Conservation (phyloP, 2,888 invertebrate species). For the Tinea pellionella region DNA sequence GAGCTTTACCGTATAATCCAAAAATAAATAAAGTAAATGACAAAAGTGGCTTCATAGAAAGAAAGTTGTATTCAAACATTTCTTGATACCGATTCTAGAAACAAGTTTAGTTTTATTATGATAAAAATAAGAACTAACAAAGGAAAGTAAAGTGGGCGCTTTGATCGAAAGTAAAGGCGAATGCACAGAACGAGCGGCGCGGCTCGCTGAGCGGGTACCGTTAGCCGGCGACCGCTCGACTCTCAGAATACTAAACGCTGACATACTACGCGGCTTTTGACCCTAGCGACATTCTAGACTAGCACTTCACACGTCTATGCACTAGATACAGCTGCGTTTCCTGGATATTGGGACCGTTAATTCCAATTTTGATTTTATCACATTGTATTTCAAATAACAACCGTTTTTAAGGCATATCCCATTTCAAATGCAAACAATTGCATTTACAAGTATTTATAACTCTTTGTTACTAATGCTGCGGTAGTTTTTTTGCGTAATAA, state of each 20-base stretch:
- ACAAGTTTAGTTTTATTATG: constrained; percentile 3
- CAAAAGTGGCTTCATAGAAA: neutral
- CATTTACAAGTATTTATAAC: neutral
- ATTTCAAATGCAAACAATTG: neutral
- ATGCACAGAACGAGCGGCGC: constrained; percentile 40
- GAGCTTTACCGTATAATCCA: constrained; percentile 2
- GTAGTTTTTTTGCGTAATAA: neutral
- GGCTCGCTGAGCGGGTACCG: constrained; percentile 36
- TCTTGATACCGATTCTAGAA: constrained; percentile 1
- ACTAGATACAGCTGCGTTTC: constrained; percentile 30
- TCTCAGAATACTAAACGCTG: constrained; percentile 68
- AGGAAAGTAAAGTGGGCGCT: constrained; percentile 49
- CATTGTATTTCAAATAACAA: neutral
- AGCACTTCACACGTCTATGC: constrained; percentile 53
- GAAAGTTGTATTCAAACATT: neutral
- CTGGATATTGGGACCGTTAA: constrained; percentile 13
- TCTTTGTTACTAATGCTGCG: neutral
- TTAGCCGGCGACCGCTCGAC: constrained; percentile 48
- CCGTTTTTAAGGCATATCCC: neutral
- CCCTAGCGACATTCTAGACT: constrained; percentile 66
- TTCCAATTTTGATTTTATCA: neutral
- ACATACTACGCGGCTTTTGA: constrained; percentile 69
- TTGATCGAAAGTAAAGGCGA: constrained; percentile 67
- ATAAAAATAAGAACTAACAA: constrained; percentile 42
- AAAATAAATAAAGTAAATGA: neutral